Conservation (phyloP, 2,888 invertebrate species). For the Aphidius colemani region DNA sequence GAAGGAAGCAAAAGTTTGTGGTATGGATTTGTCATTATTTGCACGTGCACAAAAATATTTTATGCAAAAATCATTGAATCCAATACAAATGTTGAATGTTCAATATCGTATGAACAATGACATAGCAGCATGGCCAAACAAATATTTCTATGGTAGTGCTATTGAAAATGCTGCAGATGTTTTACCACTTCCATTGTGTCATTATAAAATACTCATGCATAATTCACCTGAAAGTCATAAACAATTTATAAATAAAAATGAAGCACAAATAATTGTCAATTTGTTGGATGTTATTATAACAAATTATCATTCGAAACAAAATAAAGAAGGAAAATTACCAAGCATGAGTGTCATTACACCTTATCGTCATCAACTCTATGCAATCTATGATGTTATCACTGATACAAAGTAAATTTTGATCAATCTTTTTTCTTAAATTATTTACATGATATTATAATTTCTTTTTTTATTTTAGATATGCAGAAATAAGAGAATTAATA, state of each 20-base stretch:
- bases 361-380: too few relatives aligned
- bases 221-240: slow-evolving; percentile 55
- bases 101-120: slow-evolving; percentile 88
- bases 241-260: slow-evolving; percentile 63
- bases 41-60: slow-evolving; percentile 71
- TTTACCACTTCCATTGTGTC: slow-evolving; percentile 41
- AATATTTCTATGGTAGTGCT: slow-evolving; percentile 69
- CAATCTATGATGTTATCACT: too few relatives aligned
- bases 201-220: slow-evolving; percentile 65
- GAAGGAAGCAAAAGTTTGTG: slow-evolving; percentile 71
- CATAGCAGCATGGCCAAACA: slow-evolving; percentile 79
- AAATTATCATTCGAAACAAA: too few relatives aligned
- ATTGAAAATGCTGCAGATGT: slow-evolving; percentile 54
- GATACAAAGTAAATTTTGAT: too few relatives aligned
- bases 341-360: too few relatives aligned
- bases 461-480: too few relatives aligned
- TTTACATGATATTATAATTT: too few relatives aligned
- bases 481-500: too few relatives aligned
- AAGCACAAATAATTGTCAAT: slow-evolving; percentile 67
- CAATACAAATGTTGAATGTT: slow-evolving; percentile 64
- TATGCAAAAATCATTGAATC: slow-evolving; percentile 56
- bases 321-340: too few relatives aligned
- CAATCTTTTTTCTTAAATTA: too few relatives aligned
- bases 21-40: slow-evolving; percentile 77
- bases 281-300: slow-evolving; percentile 59